Evolutionary conservation across 2,888 invertebrate species (phyloP), one percentile per base, ranked within the genome.

Genomic region (Drosophila hamatofila): DNA sequence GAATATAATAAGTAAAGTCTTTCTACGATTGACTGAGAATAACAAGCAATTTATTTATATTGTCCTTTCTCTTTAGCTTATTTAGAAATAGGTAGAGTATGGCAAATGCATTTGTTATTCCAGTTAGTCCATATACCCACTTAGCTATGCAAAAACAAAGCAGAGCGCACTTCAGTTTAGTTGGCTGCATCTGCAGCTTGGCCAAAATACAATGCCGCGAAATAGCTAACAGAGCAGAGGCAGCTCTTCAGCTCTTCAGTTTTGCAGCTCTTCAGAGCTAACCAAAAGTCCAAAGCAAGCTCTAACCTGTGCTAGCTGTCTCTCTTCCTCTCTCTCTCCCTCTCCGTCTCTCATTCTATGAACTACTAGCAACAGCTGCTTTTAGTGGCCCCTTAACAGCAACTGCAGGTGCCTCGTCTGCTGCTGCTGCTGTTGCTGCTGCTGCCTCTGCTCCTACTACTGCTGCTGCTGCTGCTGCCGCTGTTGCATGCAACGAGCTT

Each of bases 181-280:
- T 27, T 52, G 44, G 30, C 39, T n/a, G 23, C 39, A 23, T 57
- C 71, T 77, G 77, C 71, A 77, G 63, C 71, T 73, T 48, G 65
- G 65, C 64, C 69, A 23, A 42, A 23, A 64, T 58, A 74, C 61
- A 69, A 74, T 65, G 70, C 51, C 59, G 64, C 51, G 49, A 35
- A 62, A 33, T 49, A 41, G 52, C 33, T 30, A 27, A 9, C 46
- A 21, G 33, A 21, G 33, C 33, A 14, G 49, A 8, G 30, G 49
- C 7, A 18, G 48, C 46, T 16, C 25, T 16, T 1, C 51, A 39
- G 37, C 44, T 25, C 16, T 25, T 8, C 52, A 44, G 23, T 9
- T 30, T n/a, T 27, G 23, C 35, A 48, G 64, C 64, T 54, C 54
- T 16, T 37, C 49, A 49, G 33, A 33, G n/a, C 30, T 52, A 52